These are phyloP conservation scores for Rhynchophorus ferrugineus DNA, from an alignment of 1,140 invertebrate species.

Conservation along the genomic window DNA sequence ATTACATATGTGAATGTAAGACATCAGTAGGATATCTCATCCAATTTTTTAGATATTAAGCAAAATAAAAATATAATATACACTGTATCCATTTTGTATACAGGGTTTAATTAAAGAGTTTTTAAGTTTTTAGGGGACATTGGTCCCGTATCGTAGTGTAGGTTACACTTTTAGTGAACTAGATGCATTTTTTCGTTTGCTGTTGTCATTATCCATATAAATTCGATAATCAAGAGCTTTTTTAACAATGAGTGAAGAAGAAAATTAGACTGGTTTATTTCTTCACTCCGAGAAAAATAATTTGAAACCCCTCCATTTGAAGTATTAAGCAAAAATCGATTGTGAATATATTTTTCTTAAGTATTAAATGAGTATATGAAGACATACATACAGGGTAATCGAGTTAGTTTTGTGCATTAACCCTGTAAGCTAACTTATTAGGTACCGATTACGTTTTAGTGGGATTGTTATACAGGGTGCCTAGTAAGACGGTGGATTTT, in stretches of 20 bases:
- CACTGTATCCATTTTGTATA: not conserved
- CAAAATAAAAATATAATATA: not conserved
- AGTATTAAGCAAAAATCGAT: not conserved
- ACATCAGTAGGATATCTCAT: slow-evolving; percentile 18
- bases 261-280: too few relatives aligned
- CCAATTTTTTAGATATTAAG: slow-evolving; percentile 11
- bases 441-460: too few relatives aligned
- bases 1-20: slow-evolving; percentile 21
- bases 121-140: too few relatives aligned
- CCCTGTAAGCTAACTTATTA: too few relatives aligned
- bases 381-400: not conserved
- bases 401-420: too few relatives aligned
- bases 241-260: too few relatives aligned
- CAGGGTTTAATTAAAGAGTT: not conserved
- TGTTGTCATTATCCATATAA: too few relatives aligned
- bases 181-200: not conserved
- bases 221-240: too few relatives aligned
- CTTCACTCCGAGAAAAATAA: too few relatives aligned
- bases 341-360: not conserved
- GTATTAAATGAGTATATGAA: not conserved
- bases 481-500: too few relatives aligned
- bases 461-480: slow-evolving; percentile 12
- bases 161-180: not conserved
- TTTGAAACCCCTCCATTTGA: not conserved
- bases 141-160: not conserved